These are phyloP conservation scores for Vicugna pacos DNA, from an alignment of 2,113 vertebrate genomes.

Conservation along the genomic window DNA sequence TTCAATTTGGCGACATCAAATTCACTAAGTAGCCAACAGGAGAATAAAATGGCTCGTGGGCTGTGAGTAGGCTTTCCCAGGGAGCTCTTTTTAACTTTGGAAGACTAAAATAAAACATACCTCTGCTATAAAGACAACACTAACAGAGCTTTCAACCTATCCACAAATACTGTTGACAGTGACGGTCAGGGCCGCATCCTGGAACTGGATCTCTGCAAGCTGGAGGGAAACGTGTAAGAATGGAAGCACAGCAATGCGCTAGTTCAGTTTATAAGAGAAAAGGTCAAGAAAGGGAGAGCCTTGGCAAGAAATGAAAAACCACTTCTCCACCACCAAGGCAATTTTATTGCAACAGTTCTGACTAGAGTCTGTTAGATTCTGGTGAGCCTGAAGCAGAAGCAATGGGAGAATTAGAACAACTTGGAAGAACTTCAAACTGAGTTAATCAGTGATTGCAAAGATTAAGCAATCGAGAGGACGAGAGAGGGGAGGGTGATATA, in stretches of 20 bases:
- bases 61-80: neutral
- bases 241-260: neutral
- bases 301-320: constrained; percentile 1
- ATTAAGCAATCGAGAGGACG: neutral
- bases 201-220: neutral
- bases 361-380: neutral
- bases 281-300: neutral
- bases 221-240: neutral
- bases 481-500: neutral
- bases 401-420: constrained; percentile 18
- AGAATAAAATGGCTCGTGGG: neutral
- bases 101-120: neutral
- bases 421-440: constrained; percentile 7
- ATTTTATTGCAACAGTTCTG: neutral
- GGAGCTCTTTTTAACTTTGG: neutral
- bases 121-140: neutral
- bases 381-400: neutral
- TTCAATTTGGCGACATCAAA: neutral
- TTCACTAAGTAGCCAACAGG: neutral
- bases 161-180: neutral
- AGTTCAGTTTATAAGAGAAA: neutral
- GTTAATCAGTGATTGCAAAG: constrained; percentile 41
- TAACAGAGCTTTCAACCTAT: neutral
- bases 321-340: neutral
- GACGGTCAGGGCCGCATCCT: neutral